Base-by-base conservation (phyloP, 2,113 vertebrate species). In the Pteropus alecto region DNA sequence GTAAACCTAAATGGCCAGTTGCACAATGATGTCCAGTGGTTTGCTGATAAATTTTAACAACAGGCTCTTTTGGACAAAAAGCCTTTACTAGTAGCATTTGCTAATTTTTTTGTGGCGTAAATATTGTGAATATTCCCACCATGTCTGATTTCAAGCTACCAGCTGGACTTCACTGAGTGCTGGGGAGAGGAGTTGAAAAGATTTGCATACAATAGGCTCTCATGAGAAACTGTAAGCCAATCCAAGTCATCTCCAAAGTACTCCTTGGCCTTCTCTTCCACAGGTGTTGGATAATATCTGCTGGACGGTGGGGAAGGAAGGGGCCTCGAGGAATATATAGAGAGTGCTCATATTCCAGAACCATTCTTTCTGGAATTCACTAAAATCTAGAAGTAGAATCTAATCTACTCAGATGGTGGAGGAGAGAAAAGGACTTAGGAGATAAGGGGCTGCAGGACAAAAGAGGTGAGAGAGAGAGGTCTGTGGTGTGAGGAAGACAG, bases 271-370 rank as follows among this genome's bases (percentile, higher is more conserved):
- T 54, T 56, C 54, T 21, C 41, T 51, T 54, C 6, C 22, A 65
- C 15, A 4, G 43, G 19, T 54, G 19, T n/a, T 14, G 15, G 43
- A 41, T 30, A n/a, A 30, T 6, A 24, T 43, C 1, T 48, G 58
- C 5, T 6, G 11, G 46, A 30, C 2, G 43, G 0, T n/a, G 5
- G 26, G 24, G 8, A 51, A 51, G 35, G 6, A 9, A 33, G 24
- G 43, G 28, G 7, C 3, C 33, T 82, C 5, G 5, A 14, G 19
- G 14, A 6, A 5, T 6, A 4, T 0, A 3, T 8, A 15, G 1
- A 54, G 58, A 60, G 26, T 22, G 6, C 7, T 54, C 13, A 9
- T 22, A 4, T 38, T 54, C 22, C 38, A 46, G 22, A 33, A 22
- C 51, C 26, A 18, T n/a, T 54, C 26, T 73, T 41, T 46, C 16